These are phyloP conservation scores for Oncorhynchus keta DNA, from an alignment of 2,113 vertebrate species.

Conservation along the genomic window DNA sequence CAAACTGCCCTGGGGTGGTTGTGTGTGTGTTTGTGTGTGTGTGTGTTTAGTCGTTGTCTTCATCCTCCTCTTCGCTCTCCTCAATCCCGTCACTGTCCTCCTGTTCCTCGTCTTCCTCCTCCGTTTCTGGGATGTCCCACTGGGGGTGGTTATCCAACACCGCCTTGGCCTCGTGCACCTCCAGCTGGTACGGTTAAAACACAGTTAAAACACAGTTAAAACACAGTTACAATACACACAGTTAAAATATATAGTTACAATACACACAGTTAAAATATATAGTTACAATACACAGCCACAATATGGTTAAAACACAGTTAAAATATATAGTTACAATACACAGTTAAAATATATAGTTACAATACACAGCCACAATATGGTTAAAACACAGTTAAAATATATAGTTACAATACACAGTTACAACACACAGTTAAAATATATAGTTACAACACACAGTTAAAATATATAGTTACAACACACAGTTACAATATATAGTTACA, in stretches of 20 bases:
- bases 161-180: constrained; percentile 97
- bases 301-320: too few relatives aligned
- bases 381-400: background rate
- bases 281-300: too few relatives aligned
- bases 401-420: background rate
- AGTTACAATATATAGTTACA: constrained; percentile 8
- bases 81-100: constrained; percentile 99
- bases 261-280: too few relatives aligned
- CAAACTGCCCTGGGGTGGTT: background rate
- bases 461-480: background rate
- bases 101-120: constrained; percentile 97
- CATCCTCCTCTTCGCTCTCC: constrained; percentile 96
- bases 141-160: constrained; percentile 97
- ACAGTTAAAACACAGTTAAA: background rate
- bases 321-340: background rate
- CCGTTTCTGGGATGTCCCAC: constrained; percentile 92
- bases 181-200: constrained; percentile 75
- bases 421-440: background rate
- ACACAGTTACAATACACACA: background rate
- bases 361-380: background rate
- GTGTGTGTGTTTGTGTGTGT: constrained; percentile 4
- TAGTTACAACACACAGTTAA: background rate
- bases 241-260: background rate
- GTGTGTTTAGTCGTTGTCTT: constrained; percentile 84
- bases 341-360: background rate